Evolutionary conservation across 2,888 invertebrate genomes (phyloP).

Genomic region (Onchidella celtica): DNA sequence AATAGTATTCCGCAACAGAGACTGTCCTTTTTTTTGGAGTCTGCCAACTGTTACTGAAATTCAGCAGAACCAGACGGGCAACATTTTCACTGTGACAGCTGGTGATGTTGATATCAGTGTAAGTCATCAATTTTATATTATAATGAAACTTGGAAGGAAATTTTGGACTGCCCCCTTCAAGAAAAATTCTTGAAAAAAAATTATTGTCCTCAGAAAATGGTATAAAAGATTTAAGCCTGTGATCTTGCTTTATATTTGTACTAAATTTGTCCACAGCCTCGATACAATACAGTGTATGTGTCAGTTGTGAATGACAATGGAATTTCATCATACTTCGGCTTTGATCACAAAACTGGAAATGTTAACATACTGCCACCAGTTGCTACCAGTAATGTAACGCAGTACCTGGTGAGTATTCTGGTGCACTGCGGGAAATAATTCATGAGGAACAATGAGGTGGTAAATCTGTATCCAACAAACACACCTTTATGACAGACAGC

Average conservation of each 20-base stretch:
- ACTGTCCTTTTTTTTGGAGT: slow-evolving; percentile 57
- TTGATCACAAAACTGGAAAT: slow-evolving; percentile 35
- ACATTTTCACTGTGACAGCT: slow-evolving; percentile 56
- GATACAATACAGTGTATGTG: slow-evolving; percentile 1
- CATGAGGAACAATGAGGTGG: too few species aligned
- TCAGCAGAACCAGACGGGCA: slow-evolving; percentile 50
- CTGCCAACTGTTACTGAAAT: slow-evolving; percentile 45
- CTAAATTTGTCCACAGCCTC: neutral
- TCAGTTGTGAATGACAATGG: slow-evolving; percentile 2
- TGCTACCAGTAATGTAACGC: neutral
- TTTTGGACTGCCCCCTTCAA: too few species aligned
- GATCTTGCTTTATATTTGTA: too few species aligned
- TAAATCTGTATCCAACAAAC: too few species aligned
- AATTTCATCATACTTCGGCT: slow-evolving; percentile 25
- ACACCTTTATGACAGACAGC: too few species aligned
- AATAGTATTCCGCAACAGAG: slow-evolving; percentile 52
- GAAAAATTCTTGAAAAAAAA: too few species aligned
- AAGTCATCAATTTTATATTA: too few species aligned
- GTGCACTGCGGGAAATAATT: too few species aligned
- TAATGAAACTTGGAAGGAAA: too few species aligned
- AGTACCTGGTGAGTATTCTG: too few species aligned
- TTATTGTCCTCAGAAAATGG: too few species aligned
- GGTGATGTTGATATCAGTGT: slow-evolving; percentile 64
- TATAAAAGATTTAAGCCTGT: too few species aligned
- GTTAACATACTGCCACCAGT: slow-evolving; percentile 8